A percentile compares a stretch with the other conserved stretches of the same genome.
phyloP scores from a whole-genome alignment of 2,113 vertebrate species.

The Chinchilla lanigera region DNA sequence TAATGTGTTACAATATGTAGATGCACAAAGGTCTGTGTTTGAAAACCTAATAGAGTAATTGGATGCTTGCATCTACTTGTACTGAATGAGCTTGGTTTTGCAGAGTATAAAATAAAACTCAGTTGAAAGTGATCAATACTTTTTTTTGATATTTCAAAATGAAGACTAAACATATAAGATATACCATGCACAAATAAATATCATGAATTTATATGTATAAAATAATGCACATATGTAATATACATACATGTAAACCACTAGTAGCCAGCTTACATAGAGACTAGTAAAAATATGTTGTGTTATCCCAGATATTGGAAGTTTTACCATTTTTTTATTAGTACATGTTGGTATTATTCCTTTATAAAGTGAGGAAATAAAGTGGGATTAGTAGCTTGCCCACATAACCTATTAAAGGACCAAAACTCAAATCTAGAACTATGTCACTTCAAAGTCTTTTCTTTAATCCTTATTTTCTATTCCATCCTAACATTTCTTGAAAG shows the following conservation, averaged over 20 bases:
- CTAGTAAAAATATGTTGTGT: not conserved
- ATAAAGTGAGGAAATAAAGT: not conserved
- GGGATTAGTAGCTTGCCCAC: not conserved
- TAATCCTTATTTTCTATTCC: not conserved
- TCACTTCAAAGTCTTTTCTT: conserved; percentile 21
- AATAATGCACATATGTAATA: not conserved
- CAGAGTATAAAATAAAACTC: not conserved
- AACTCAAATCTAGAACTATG: not conserved
- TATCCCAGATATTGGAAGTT: not conserved
- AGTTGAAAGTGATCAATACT: not conserved
- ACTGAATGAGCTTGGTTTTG: not conserved
- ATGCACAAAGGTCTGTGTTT: not conserved
- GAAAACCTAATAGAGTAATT: not conserved
- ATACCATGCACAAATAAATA: not conserved
- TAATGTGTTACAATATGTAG: not conserved
- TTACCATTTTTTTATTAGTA: not conserved
- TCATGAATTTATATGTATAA: not conserved
- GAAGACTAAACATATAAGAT: not conserved
- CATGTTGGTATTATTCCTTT: not conserved
- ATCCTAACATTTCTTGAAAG: conserved; percentile 25
- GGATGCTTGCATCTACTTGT: not conserved
- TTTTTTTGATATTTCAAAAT: not conserved
- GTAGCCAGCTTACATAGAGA: not conserved
- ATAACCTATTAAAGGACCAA: not conserved
- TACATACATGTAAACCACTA: not conserved